Evolutionary conservation across 2,113 vertebrate genomes (phyloP), one percentile per base, ranked within the genome.

Genomic region (Aspidoscelis tigris): DNA sequence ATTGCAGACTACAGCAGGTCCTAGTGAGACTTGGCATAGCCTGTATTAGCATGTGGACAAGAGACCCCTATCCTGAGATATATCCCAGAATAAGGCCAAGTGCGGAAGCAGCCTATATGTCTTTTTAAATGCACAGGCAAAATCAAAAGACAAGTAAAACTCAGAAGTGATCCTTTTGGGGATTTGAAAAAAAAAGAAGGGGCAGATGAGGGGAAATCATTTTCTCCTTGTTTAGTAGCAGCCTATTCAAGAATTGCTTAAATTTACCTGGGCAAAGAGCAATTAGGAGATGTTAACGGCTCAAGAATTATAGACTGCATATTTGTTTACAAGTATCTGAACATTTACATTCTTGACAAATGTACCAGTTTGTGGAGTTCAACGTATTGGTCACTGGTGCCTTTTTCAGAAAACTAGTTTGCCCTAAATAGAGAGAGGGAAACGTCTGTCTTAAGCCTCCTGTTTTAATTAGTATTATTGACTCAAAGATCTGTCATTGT

Each of bases 371-470:
- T 6, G 53, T 78, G 84, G 21, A 33, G 65, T 85, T 68, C 41
- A 61, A 55, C 20, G 69, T 70, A 64, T 39, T 16, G 50, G 64
- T 75, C 55, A n/a, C 58, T 58, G 50, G 44, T 18, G 43, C 26
- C 41, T 33, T 68, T 80, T 71, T 50, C 53, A 58, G 21, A 61
- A 71, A 9, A 2, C 20, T 82, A n/a, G 69, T 58, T 55, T 79
- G n/a, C 41, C 69, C 43, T 65, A 73, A 79, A 65, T 20, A 72
- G 14, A 18, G 44, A 82, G 22, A 76, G 16, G 39, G 12, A 18
- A 44, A 77, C 84, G 47, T 88, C 83, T 90, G 10, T 68, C 43
- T 53, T 58, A 50, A 33, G 6, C 76, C 78, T 86, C 41, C 84
- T 79, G 21, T 41, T 2, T 39, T 83, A 55, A 61, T 81, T 83